Conservation (phyloP, 2,888 invertebrate genomes). For the Syritta pipiens region DNA sequence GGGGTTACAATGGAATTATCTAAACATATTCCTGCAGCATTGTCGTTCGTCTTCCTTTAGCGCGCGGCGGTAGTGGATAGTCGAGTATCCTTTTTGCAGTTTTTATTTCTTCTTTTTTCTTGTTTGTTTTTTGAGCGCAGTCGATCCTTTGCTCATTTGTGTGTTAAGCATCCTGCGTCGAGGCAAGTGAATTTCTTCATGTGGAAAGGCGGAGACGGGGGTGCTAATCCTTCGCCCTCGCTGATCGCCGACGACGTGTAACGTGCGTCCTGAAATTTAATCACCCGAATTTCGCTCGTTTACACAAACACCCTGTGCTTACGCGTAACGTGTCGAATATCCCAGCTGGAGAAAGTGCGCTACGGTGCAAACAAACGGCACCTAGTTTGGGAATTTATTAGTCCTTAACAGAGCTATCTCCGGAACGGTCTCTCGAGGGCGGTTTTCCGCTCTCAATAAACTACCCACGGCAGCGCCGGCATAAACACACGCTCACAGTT, state of each 20-base stretch:
- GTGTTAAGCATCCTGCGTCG: slow-evolving; percentile 24
- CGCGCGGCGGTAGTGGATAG: slow-evolving; percentile 6
- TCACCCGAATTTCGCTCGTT: slow-evolving; percentile 39
- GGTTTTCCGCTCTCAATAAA: slow-evolving; percentile 1
- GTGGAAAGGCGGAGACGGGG: too few species aligned
- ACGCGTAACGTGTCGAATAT: not conserved
- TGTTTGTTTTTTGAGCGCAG: too few species aligned
- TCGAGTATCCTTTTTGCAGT: not conserved
- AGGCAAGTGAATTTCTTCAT: too few species aligned
- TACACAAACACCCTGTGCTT: not conserved
- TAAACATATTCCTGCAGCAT: slow-evolving; percentile 42
- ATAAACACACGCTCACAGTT: slow-evolving; percentile 8
- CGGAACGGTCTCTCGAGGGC: not conserved
- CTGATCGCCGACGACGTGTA: slow-evolving; percentile 11
- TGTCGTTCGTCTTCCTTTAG: slow-evolving; percentile 27
- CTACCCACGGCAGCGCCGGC: slow-evolving; percentile 1
- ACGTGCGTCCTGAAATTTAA: slow-evolving; percentile 42
- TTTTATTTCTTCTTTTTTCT: not conserved
- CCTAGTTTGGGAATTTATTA: slow-evolving; percentile 43
- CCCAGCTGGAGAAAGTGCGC: too few species aligned
- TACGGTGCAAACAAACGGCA: too few species aligned
- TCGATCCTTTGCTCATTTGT: too few species aligned
- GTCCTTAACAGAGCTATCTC: slow-evolving; percentile 26
- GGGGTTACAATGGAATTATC: slow-evolving; percentile 48
- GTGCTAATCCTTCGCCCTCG: not conserved